phyloP scores from a whole-genome alignment of 1,140 invertebrate genomes.

The Zaprionus taronus region DNA sequence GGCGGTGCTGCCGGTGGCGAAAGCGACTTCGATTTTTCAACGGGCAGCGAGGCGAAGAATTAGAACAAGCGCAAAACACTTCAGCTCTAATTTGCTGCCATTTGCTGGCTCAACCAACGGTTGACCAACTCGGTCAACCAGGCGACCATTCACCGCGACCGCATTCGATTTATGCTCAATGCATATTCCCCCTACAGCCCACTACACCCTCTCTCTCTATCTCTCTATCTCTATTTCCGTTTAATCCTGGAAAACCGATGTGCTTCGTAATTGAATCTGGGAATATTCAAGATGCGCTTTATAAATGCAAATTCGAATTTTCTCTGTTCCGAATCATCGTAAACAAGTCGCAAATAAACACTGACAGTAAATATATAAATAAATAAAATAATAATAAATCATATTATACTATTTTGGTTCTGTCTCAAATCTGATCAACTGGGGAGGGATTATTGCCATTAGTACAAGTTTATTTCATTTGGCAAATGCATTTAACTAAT shows the following conservation, averaged over 20 bases:
- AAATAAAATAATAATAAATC: constrained; percentile 1
- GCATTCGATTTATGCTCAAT: constrained; percentile 70
- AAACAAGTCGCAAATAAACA: constrained; percentile 6
- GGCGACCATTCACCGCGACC: constrained; percentile 51
- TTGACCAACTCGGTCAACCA: constrained; percentile 42
- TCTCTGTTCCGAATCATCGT: neutral
- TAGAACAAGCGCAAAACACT: constrained; percentile 72
- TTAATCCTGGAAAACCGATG: neutral
- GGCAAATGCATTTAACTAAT: neutral
- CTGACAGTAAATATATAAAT: neutral
- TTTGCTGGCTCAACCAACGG: constrained; percentile 69
- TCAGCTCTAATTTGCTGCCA: constrained; percentile 76
- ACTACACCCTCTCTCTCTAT: neutral
- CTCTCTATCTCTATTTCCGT: neutral
- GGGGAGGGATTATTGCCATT: neutral
- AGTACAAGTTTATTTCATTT: neutral
- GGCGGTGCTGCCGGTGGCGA: constrained; percentile 56
- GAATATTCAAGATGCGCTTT: constrained; percentile 6
- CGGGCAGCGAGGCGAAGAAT: constrained; percentile 79
- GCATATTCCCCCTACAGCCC: constrained; percentile 13
- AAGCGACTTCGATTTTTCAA: constrained; percentile 84
- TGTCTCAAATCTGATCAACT: neutral
- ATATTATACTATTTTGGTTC: neutral
- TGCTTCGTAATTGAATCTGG: constrained; percentile 7
- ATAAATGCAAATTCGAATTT: constrained; percentile 4